Percentiles rank a stretch among this genome's conserved stretches.
phyloP scores from a whole-genome alignment of 92 coral and sea anemone species.

The Siderastrea radians region DNA sequence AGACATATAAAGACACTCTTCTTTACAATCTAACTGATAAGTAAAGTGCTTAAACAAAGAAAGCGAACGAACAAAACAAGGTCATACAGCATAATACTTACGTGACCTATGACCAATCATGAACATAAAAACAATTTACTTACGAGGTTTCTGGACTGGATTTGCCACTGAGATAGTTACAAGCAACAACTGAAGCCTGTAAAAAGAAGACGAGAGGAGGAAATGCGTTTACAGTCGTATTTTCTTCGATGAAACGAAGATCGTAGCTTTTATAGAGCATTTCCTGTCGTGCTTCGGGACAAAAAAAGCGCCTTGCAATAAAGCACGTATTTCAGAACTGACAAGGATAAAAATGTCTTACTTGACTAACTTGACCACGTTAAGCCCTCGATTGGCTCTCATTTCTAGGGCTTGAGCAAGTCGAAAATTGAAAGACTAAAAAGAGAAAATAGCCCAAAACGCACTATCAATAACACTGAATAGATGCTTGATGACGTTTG shows the following conservation, averaged over 20 bases:
- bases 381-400: background rate
- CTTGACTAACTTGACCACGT: slow-evolving; percentile 14
- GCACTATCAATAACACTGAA: background rate
- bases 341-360: background rate
- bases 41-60: too few species aligned
- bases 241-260: background rate
- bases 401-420: slow-evolving; percentile 11
- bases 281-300: background rate
- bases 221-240: background rate
- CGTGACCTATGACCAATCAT: background rate
- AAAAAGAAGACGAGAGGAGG: background rate
- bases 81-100: background rate
- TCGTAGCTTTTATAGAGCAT: background rate
- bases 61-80: background rate
- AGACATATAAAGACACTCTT: too few species aligned
- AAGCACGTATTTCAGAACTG: background rate
- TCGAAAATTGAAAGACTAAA: slow-evolving; percentile 2
- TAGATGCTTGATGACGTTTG: background rate
- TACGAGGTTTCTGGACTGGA: slow-evolving; percentile 6
- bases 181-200: slow-evolving; percentile 18
- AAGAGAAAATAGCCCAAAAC: background rate
- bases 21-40: too few species aligned
- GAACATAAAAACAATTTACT: background rate
- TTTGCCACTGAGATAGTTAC: background rate
- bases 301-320: background rate